Conservation (phyloP, 2,797 vertebrate species). For the Acipenser ruthenus region DNA sequence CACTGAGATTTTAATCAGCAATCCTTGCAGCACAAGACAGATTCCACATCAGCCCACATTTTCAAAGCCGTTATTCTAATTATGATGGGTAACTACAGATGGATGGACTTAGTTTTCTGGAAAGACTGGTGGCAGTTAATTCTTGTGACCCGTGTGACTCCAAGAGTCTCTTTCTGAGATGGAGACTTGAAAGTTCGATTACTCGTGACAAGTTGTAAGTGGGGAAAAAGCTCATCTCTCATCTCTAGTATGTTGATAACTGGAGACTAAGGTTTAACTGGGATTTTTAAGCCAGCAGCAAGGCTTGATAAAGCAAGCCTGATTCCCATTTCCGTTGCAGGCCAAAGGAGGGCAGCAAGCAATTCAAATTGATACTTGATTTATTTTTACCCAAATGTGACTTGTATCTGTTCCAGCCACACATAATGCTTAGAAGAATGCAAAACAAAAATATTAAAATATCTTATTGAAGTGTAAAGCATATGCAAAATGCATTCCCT, state of each 20-base stretch:
- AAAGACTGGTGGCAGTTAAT: slow-evolving; percentile 77
- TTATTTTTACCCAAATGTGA: no score
- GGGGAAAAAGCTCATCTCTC: slow-evolving; percentile 76
- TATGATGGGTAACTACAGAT: slow-evolving; percentile 67
- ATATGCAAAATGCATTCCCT: no score
- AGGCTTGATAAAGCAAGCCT: slow-evolving; percentile 28
- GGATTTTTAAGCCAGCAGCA: slow-evolving; percentile 51
- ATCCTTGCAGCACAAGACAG: slow-evolving; percentile 56
- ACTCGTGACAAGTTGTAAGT: slow-evolving; percentile 77
- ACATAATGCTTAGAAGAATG: no score
- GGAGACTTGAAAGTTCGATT: slow-evolving; percentile 76
- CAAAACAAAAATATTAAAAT: no score
- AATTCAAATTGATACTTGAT: not conserved
- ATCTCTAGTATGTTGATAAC: slow-evolving; percentile 72
- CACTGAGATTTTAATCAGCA: slow-evolving; percentile 80
- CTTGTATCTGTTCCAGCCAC: no score
- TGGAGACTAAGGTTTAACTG: slow-evolving; percentile 68
- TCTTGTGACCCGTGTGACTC: slow-evolving; percentile 67
- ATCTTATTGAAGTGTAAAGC: no score
- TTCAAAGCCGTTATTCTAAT: slow-evolving; percentile 80
- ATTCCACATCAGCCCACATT: slow-evolving; percentile 79
- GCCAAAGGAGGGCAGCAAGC: not conserved
- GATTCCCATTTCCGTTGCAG: slow-evolving; percentile 4
- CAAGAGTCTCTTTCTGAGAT: slow-evolving; percentile 65
- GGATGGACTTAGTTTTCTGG: slow-evolving; percentile 66